Conservation (phyloP, 2,797 vertebrate genomes). For the Mormyrus hasselquistii region DNA sequence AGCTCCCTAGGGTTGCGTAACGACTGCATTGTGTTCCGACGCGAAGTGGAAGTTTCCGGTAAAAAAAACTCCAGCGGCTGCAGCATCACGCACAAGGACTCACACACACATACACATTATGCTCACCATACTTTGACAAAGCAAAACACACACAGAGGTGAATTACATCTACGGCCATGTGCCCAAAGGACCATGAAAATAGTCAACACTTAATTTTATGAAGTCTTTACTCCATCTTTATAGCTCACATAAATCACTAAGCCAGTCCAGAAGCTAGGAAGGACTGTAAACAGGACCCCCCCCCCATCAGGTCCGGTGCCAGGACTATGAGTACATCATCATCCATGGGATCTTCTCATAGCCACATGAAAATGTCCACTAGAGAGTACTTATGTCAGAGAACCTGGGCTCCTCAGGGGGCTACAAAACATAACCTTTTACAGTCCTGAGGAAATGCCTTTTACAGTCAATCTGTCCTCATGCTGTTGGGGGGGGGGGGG, state of each 20-base stretch:
- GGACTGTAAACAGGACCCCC: slow-evolving; percentile 29
- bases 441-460: neutral
- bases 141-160: neutral
- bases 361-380: neutral
- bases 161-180: neutral
- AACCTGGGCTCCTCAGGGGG: neutral
- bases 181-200: slow-evolving; percentile 20
- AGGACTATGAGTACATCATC: slow-evolving; percentile 15
- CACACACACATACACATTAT: neutral
- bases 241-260: neutral
- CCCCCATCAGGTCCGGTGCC: slow-evolving; percentile 35
- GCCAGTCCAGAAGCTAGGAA: neutral
- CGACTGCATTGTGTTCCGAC: neutral
- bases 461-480: neutral
- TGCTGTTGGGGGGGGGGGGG: neutral
- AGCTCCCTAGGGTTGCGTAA: neutral
- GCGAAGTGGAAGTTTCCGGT: neutral
- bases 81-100: neutral
- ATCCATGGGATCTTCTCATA: neutral
- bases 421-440: neutral
- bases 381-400: neutral
- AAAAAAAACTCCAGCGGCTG: neutral
- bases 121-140: neutral
- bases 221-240: neutral
- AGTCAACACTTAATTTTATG: slow-evolving; percentile 3